These are phyloP conservation scores for Oophaga pumilio DNA, from an alignment of 2,113 vertebrate genomes.

Conservation along the genomic window DNA sequence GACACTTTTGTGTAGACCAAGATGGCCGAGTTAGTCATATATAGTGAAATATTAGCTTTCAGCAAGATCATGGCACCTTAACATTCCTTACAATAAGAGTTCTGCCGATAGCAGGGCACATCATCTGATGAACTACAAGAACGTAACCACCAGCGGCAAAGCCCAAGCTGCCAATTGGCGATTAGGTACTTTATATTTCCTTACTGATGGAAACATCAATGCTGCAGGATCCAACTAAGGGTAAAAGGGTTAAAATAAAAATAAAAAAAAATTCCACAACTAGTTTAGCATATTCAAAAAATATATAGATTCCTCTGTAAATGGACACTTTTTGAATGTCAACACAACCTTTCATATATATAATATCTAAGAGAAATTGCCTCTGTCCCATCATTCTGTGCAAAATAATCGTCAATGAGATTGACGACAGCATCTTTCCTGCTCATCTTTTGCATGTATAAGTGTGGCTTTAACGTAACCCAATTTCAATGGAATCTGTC, in stretches of 20 bases:
- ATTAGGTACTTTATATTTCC: background rate
- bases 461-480: background rate
- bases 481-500: background rate
- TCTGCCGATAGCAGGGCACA: background rate
- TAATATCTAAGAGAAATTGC: slow-evolving; percentile 27
- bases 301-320: slow-evolving; percentile 18
- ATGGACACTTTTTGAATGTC: background rate
- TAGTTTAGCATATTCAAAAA: background rate
- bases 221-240: background rate
- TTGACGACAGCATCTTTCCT: background rate
- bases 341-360: background rate
- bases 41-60: background rate
- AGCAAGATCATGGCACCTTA: background rate
- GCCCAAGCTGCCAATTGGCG: background rate
- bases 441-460: background rate
- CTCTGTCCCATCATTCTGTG: slow-evolving; percentile 39
- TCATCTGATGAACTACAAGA: background rate
- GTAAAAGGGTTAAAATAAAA: background rate
- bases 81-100: background rate
- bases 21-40: background rate
- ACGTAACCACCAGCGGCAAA: background rate
- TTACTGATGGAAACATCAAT: background rate
- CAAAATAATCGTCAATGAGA: slow-evolving; percentile 30
- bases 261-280: background rate
- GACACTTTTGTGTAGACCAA: background rate